Evolutionary conservation across 2,888 invertebrate species (phyloP), one percentile per base, ranked within the genome.

Genomic region (Dermolepida albohirtum): DNA sequence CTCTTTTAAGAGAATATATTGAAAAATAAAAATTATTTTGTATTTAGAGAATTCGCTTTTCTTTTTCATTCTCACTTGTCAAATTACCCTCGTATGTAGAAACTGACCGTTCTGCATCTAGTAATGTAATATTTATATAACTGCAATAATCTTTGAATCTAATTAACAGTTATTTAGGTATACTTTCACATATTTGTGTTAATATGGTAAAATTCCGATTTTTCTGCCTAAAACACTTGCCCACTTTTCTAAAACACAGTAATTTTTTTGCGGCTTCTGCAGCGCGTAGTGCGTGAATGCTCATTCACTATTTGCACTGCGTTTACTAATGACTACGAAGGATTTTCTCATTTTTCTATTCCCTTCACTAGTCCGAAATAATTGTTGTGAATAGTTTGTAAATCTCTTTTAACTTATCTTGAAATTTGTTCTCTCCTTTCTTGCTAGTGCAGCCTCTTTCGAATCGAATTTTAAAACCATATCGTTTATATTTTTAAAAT

Each of bases 201-300:
- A 44, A 12, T 44, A 4, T n/a, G 12, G 1, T 12, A 44, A n/a
- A 44, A n/a, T 44, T 12, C 1, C 10, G n/a, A 8, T n/a, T n/a
- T 10, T 44, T 44, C n/a, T 44, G n/a, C n/a, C 44, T 44, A 44
- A 44, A 44, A 44, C n/a, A 44, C 44, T 44, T 44, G 5, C 44
- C 1, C 5, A 44, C 44, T n/a, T 44, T n/a, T 12, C 6, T 12
- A 44, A 12, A 44, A 44, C 44, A 44, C 44, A 44, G n/a, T 1
- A 6, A 44, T 44, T 44, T 44, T 44, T 44, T 44, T 1, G n/a
- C 44, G 44, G 1, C n/a, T 44, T 44, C 44, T 44, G n/a, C n/a
- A 5, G n/a, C 44, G 22, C 4, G 22, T 1, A 22, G n/a, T 4
- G 4, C 22, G 22, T 44, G n/a, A n/a, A n/a, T n/a, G n/a, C n/a